Percentiles rank a stretch among this genome's conserved stretches.
Evolutionary conservation across 2,888 invertebrate species (phyloP).

Genomic region (Pocota personata): DNA sequence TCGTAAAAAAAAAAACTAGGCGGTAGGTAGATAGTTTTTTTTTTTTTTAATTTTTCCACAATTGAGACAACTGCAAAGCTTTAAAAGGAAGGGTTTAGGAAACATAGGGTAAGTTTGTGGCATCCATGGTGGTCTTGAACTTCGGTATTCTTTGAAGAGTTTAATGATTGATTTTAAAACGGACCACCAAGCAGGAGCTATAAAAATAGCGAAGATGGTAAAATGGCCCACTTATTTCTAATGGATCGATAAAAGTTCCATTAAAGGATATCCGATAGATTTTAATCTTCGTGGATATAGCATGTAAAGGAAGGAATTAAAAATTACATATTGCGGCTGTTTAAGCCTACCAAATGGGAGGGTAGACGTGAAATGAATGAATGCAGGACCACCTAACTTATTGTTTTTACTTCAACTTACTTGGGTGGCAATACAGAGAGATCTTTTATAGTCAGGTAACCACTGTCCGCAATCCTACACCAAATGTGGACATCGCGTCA

Average conservation of each 20-base stretch:
- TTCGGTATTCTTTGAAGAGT: background rate
- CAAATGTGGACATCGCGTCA: too few species aligned
- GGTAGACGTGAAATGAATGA: too few species aligned
- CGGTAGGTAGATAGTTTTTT: background rate
- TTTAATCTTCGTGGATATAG: background rate
- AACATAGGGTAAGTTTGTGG: too few species aligned
- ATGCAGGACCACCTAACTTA: too few species aligned
- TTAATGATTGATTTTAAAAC: background rate
- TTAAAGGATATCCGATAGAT: background rate
- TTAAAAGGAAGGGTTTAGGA: background rate
- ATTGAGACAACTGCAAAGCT: background rate
- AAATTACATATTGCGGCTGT: background rate
- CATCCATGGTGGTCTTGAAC: background rate
- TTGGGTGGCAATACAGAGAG: too few species aligned
- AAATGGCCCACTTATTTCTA: background rate
- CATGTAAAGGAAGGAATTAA: background rate
- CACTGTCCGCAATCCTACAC: too few species aligned
- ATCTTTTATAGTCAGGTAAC: too few species aligned
- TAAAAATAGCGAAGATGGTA: background rate
- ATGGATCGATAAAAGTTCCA: background rate
- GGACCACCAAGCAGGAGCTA: background rate
- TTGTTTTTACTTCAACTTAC: too few species aligned
- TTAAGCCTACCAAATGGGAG: too few species aligned
- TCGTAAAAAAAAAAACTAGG: background rate
- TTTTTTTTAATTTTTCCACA: background rate